Evolutionary conservation across 1,140 invertebrate species (phyloP).

Genomic region (Drosophila willistoni): DNA sequence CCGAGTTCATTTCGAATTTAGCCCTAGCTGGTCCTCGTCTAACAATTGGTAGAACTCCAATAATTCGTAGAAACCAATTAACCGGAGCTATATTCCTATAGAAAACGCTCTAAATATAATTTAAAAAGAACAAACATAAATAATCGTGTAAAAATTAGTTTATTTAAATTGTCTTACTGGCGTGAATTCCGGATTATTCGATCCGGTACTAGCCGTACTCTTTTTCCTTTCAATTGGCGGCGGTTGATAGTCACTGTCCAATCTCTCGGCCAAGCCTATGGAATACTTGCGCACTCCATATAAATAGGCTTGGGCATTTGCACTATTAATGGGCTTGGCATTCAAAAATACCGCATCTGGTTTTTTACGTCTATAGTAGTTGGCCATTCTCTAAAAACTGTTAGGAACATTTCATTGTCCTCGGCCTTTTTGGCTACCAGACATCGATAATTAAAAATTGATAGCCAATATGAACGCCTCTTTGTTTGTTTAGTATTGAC

Average conservation of each 20-base stretch:
- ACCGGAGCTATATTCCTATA: constrained; percentile 86
- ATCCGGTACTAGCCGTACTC: constrained; percentile 59
- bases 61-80: constrained; percentile 84
- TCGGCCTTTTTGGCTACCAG: constrained; percentile 49
- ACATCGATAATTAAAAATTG: constrained; percentile 59
- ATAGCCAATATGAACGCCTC: constrained; percentile 46
- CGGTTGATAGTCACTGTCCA: constrained; percentile 62
- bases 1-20: constrained; percentile 83
- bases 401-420: constrained; percentile 33
- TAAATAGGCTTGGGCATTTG: constrained; percentile 70
- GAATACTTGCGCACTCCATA: constrained; percentile 73
- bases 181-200: constrained; percentile 64
- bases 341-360: constrained; percentile 73
- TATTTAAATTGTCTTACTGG: constrained; percentile 48
- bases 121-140: background rate
- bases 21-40: constrained; percentile 83
- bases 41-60: constrained; percentile 86
- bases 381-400: constrained; percentile 68
- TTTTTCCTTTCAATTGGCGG: constrained; percentile 55
- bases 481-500: constrained; percentile 46
- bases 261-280: constrained; percentile 68
- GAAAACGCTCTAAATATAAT: constrained; percentile 83
- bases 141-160: background rate
- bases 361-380: constrained; percentile 77
- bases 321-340: constrained; percentile 70